A percentile compares a stretch with the other conserved stretches of the same genome.
Evolutionary conservation across 2,888 invertebrate genomes (phyloP).

Genomic region (Melikaiella ostensackeni): DNA sequence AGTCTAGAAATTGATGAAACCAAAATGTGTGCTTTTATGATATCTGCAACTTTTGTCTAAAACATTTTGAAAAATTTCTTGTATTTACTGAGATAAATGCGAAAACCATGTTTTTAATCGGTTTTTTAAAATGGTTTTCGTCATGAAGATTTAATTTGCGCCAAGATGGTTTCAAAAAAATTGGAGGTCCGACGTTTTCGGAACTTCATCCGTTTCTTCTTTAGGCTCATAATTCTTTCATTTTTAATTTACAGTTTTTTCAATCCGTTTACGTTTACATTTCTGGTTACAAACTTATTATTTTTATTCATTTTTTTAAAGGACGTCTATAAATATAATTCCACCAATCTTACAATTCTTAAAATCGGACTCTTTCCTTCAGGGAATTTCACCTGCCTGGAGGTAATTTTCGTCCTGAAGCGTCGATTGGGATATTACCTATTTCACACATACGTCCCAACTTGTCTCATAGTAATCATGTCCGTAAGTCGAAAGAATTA

Average conservation of each 20-base stretch:
- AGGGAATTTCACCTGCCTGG: slow-evolving; percentile 95
- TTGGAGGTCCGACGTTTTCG: no score
- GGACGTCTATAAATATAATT: not conserved
- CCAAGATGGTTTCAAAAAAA: no score
- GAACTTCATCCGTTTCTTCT: no score
- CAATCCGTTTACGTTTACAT: not conserved
- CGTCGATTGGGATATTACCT: slow-evolving; percentile 93
- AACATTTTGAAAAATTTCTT: no score
- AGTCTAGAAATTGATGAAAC: no score
- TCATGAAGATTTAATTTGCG: no score
- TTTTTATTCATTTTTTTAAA: not conserved
- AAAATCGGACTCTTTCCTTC: slow-evolving; percentile 59
- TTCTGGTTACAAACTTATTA: not conserved
- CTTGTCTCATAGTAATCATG: slow-evolving; percentile 96
- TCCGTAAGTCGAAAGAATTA: slow-evolving; percentile 82
- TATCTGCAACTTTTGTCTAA: no score
- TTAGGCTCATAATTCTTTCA: not conserved
- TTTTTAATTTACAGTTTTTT: not conserved
- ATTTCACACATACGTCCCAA: slow-evolving; percentile 96
- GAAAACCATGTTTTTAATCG: no score
- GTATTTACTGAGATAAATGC: no score
- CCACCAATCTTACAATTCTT: not conserved
- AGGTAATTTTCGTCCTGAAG: slow-evolving; percentile 93
- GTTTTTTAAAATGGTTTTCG: no score
- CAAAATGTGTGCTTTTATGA: no score